Evolutionary conservation across 2,888 invertebrate genomes (phyloP).

Genomic region (Gibbula magus): DNA sequence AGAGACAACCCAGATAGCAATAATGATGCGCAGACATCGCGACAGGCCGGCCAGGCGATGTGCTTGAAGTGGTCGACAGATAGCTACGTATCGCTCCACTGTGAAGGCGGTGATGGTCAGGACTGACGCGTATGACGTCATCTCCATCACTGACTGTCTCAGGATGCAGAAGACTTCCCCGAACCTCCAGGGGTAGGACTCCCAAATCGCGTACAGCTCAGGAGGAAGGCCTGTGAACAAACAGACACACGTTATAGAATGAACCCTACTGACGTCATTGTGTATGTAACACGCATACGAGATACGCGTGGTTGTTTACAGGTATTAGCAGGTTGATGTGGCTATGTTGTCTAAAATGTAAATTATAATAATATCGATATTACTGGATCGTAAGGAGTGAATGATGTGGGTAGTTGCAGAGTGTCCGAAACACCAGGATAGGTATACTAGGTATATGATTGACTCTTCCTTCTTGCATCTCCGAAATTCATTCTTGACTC

Average conservation of each 20-base stretch:
- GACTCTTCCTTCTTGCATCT: too few relatives aligned
- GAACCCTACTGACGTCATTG: too few relatives aligned
- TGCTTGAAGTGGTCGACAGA: conserved; percentile 86
- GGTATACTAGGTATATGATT: too few relatives aligned
- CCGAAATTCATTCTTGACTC: too few relatives aligned
- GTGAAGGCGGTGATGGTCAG: conserved; percentile 94
- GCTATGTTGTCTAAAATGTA: too few relatives aligned
- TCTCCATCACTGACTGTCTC: conserved; percentile 74
- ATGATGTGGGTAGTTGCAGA: too few relatives aligned
- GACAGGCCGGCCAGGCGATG: conserved; percentile 89
- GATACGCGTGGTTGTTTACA: too few relatives aligned
- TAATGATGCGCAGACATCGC: conserved; percentile 86
- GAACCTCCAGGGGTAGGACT: conserved; percentile 74
- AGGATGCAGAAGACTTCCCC: conserved; percentile 75
- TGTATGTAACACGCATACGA: too few relatives aligned
- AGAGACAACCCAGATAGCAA: conserved; percentile 85
- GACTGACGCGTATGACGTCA: conserved; percentile 90
- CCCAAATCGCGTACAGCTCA: conserved; percentile 75
- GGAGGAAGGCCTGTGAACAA: conserved; percentile 72
- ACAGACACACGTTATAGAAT: not conserved
- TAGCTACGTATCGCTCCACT: conserved; percentile 89
- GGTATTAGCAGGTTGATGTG: too few relatives aligned
- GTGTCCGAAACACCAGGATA: too few relatives aligned
- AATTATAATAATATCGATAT: too few relatives aligned
- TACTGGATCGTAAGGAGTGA: too few relatives aligned